phyloP scores from a whole-genome alignment of 2,113 vertebrate species.

The Anarhynchus alexandrinus region DNA sequence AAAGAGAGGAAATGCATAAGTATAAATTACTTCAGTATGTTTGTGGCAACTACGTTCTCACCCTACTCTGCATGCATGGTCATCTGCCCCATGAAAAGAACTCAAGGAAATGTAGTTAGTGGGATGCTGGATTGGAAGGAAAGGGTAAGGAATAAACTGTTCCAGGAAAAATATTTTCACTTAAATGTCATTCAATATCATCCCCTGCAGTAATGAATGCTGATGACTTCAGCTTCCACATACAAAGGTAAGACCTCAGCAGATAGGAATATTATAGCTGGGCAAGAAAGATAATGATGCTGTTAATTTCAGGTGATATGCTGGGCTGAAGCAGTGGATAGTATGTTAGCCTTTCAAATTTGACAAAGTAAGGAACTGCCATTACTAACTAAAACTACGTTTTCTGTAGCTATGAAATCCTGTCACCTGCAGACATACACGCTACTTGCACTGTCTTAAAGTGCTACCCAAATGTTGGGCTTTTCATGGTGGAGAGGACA shows the following conservation, averaged over 20 bases:
- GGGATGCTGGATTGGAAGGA: neutral
- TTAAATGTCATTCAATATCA: neutral
- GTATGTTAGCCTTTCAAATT: neutral
- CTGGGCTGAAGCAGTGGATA: neutral
- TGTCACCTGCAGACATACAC: neutral
- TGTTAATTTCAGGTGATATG: neutral
- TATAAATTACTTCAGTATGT: neutral
- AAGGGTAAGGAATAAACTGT: neutral
- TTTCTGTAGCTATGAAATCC: neutral
- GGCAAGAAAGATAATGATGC: neutral
- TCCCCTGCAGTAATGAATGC: neutral
- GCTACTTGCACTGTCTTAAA: neutral
- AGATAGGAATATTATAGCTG: neutral
- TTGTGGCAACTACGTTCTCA: rapidly evolving
- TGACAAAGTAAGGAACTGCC: neutral
- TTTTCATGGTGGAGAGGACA: neutral
- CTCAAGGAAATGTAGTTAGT: neutral
- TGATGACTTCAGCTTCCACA: neutral
- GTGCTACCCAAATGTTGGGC: neutral
- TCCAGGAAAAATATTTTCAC: neutral
- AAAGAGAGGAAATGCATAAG: neutral
- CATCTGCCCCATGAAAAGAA: neutral
- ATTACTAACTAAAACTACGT: neutral
- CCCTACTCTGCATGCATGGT: neutral
- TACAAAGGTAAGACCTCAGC: neutral